A percentile compares a stretch with the other conserved stretches of the same genome.
These are phyloP conservation scores for Columbina picui DNA, from an alignment of 2,113 vertebrate species.

Conservation along the genomic window DNA sequence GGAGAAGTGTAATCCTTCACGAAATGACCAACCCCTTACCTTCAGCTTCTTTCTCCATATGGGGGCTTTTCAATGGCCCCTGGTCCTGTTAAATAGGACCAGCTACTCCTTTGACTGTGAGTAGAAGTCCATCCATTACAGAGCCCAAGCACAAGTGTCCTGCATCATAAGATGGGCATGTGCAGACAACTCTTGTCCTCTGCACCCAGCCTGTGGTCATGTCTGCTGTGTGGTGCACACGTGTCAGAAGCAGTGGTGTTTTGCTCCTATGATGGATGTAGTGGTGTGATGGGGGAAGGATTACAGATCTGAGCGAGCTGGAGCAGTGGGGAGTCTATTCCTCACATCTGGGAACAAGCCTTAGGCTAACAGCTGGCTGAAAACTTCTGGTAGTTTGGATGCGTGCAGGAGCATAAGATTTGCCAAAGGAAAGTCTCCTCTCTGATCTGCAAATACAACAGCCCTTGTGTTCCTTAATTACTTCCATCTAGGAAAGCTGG, in stretches of 20 bases:
- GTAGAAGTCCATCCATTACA: neutral
- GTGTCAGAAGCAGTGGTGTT: neutral
- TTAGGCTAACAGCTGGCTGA: neutral
- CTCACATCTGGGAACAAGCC: neutral
- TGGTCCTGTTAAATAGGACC: neutral
- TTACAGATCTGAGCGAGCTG: neutral
- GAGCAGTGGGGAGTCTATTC: neutral
- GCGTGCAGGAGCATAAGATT: neutral
- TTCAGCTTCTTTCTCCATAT: neutral
- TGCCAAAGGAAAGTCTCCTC: neutral
- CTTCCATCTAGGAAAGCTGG: neutral
- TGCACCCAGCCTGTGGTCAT: rapidly evolving
- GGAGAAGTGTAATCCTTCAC: neutral
- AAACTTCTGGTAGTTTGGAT: neutral
- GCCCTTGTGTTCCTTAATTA: constrained; percentile 11
- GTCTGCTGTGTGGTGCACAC: rapidly evolving
- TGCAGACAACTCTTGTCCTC: neutral
- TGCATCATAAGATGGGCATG: neutral
- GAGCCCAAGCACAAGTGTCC: neutral
- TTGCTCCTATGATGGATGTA: neutral
- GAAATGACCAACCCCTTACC: neutral
- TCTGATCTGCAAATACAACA: neutral
- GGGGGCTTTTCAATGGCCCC: neutral
- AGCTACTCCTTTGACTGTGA: neutral
- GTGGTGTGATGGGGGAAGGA: neutral